Evolutionary conservation across 2,888 invertebrate genomes (phyloP).

Genomic region (Melinaea marsaeus): DNA sequence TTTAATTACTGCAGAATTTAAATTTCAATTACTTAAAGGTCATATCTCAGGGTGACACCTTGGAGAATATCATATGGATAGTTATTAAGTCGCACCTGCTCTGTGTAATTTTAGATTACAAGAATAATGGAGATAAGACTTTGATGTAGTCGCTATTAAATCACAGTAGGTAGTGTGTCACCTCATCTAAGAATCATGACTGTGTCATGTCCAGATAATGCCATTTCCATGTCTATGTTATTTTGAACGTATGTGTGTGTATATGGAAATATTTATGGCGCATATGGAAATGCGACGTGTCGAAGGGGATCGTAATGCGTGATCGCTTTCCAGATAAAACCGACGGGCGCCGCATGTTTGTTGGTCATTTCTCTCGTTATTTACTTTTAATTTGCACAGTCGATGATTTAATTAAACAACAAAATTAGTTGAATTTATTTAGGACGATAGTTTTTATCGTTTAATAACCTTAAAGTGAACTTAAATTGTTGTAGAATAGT

Average conservation of each 20-base stretch:
- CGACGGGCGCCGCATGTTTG: conserved; percentile 45
- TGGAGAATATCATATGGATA: too few species aligned
- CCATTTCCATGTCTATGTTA: conserved; percentile 30
- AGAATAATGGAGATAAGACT: too few species aligned
- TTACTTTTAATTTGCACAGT: conserved; percentile 63
- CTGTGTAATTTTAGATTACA: too few species aligned
- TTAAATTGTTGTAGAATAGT: conserved; percentile 17
- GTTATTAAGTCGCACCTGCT: too few species aligned
- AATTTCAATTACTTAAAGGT: too few species aligned
- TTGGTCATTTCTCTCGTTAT: too few species aligned
- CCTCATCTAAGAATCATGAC: conserved; percentile 7
- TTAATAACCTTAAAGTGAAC: conserved; percentile 26
- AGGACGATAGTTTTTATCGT: not conserved
- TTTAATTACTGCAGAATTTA: too few species aligned
- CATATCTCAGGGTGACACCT: too few species aligned
- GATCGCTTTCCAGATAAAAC: conserved; percentile 65
- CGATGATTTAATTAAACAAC: conserved; percentile 46
- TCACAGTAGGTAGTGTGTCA: not conserved
- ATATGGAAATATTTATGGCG: conserved; percentile 59
- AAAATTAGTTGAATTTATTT: not conserved
- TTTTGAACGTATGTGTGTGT: conserved; percentile 52
- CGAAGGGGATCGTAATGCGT: conserved; percentile 63
- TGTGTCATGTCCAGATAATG: conserved; percentile 15
- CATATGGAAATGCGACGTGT: conserved; percentile 58
- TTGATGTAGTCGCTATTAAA: not conserved